phyloP scores from a whole-genome alignment of 2,797 vertebrate species.

The Paramormyrops hopkinsi region DNA sequence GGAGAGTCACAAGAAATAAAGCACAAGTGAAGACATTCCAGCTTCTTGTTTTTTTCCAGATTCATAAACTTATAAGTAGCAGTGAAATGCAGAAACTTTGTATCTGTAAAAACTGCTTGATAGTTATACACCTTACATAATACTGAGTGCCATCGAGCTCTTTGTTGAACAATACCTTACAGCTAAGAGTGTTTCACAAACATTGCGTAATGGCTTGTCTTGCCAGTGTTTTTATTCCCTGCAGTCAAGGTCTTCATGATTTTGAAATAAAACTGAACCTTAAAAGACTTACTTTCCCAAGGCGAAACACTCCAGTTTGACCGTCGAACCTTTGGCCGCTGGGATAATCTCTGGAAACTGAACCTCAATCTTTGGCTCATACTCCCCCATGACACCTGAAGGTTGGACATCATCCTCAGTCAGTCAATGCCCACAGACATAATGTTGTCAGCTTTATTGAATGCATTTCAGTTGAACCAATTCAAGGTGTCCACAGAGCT shows the following conservation, averaged over 20 bases:
- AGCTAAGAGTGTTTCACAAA: not conserved
- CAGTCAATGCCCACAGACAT: conserved; percentile 14
- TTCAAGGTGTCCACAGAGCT: not conserved
- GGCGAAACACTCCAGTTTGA: conserved; percentile 93
- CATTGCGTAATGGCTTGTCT: not conserved
- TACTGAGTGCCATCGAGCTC: not conserved
- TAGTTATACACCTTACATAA: not conserved
- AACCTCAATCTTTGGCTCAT: conserved; percentile 98
- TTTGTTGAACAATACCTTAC: conserved; percentile 1
- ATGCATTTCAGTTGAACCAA: not conserved
- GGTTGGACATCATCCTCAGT: conserved; percentile 38
- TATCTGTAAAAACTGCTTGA: not conserved
- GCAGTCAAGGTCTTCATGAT: not conserved
- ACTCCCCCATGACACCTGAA: conserved; percentile 95
- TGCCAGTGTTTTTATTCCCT: not conserved
- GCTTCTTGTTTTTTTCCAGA: not conserved
- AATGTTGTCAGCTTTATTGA: not conserved
- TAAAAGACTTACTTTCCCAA: conserved; percentile 86
- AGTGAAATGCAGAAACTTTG: not conserved
- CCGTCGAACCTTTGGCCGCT: conserved; percentile 83
- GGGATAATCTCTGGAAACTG: conserved; percentile 90
- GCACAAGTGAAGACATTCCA: not conserved
- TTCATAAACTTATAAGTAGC: not conserved
- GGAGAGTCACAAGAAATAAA: not conserved
- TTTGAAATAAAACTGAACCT: not conserved